A percentile compares a stretch with the other conserved stretches of the same genome.
These are phyloP conservation scores for Sebastes vulpes DNA, from an alignment of 2,797 vertebrate genomes.

Conservation along the genomic window DNA sequence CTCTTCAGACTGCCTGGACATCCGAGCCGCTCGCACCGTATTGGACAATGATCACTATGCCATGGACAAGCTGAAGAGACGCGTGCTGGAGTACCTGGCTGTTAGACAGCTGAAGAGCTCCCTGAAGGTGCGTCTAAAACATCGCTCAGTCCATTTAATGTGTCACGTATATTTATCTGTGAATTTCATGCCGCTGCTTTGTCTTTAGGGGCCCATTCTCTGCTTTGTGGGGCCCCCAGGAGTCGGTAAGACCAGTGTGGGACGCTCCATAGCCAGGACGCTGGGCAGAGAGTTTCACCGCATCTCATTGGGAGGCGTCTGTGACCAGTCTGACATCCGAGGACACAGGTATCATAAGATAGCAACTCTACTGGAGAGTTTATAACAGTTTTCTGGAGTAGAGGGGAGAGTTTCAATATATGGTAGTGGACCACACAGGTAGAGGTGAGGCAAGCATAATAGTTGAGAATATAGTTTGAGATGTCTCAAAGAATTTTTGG, in stretches of 20 bases:
- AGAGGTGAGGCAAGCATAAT: not conserved
- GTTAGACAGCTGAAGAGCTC: constrained; percentile 94
- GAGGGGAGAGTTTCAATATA: too few species aligned
- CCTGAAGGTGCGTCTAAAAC: constrained; percentile 83
- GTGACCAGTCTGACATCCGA: constrained; percentile 97
- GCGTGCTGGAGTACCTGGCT: constrained; percentile 96
- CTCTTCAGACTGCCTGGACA: constrained; percentile 92
- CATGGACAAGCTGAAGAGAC: constrained; percentile 95
- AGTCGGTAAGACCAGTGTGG: constrained; percentile 98
- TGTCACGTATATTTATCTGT: not conserved
- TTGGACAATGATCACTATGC: constrained; percentile 98
- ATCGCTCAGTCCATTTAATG: not conserved
- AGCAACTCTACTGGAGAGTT: not conserved
- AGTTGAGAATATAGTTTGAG: not conserved
- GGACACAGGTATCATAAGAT: constrained; percentile 90
- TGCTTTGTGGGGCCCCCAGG: constrained; percentile 98
- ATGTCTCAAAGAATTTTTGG: not conserved
- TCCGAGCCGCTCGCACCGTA: constrained; percentile 91
- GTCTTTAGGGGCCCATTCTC: constrained; percentile 90
- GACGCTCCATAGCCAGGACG: constrained; percentile 95
- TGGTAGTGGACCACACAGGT: not conserved
- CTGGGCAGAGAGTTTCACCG: constrained; percentile 97
- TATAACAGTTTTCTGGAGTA: not conserved
- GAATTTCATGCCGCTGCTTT: not conserved
- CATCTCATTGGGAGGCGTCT: constrained; percentile 95